Base-by-base conservation (phyloP, 2,113 vertebrate species). In the Campylomormyrus tamandua region DNA sequence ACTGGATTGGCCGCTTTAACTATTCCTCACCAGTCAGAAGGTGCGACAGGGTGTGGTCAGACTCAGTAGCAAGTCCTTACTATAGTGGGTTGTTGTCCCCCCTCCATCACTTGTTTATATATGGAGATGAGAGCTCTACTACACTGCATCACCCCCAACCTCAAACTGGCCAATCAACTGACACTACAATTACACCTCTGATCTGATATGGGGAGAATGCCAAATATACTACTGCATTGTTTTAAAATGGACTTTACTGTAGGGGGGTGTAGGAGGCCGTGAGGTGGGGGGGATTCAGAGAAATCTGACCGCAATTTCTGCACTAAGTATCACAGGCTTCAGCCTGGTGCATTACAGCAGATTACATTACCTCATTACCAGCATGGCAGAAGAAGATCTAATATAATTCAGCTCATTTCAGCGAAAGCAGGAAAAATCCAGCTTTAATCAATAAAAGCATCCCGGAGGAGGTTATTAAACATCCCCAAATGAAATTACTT, bases 291-390 rank as follows among this genome's bases (percentile, higher is more conserved):
- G 6, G 8, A n/a, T 84, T 84, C 42, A 84, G 19, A n/a, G 45
- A 45, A 46, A 84, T 84, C 83, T 21, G 83, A 84, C 45, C 77
- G 15, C 31, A 87, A 31, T 31, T 52, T 24, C 87, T 62, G 35
- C 11, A 3, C 52, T 58, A 58, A 87, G 87, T 19, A 53, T 10
- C 4, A 35, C 39, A 49, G 62, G 24, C 45, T 21, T 21, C 52
- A n/a, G 21, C 45, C 66, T 52, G 56, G 52, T 87, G 31, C n/a
- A 39, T 35, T 49, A 13, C 24, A 39, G 62, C 83, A 90, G 85
- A 86, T 49, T 66, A 19, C 56, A 90, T 70, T 24, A 90, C n/a
- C 39, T 66, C 56, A 87, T 87, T 90, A 70, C 39, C 62, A 17
- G 84, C 21, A 87, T 58, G n/a, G 58, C 53, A 70, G 21, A 27